These are phyloP conservation scores for Montipora cactus DNA, from an alignment of 64 coral and sea anemone genomes.

Conservation along the genomic window DNA sequence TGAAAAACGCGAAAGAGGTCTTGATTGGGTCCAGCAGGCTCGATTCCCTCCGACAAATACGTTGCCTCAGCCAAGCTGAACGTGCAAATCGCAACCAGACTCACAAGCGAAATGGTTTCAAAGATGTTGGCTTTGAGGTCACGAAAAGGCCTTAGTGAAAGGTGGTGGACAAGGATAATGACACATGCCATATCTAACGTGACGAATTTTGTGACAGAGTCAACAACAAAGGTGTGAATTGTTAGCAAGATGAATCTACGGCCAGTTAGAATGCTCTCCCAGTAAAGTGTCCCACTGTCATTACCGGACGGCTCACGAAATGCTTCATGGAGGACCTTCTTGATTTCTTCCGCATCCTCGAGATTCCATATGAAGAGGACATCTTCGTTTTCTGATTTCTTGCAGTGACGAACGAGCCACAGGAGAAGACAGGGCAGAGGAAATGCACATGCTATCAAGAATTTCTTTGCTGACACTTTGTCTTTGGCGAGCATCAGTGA, in stretches of 20 bases:
- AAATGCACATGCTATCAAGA: conserved; percentile 71
- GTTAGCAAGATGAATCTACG: conserved; percentile 71
- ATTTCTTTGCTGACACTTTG: conserved; percentile 60
- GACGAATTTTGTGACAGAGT: conserved; percentile 51
- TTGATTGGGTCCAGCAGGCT: conserved; percentile 46
- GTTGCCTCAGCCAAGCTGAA: conserved; percentile 43
- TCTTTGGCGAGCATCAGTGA: conserved; percentile 71
- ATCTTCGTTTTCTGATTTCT: neutral
- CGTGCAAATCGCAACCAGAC: conserved; percentile 61
- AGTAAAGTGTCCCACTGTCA: conserved; percentile 65
- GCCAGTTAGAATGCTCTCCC: conserved; percentile 90
- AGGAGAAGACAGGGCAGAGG: conserved; percentile 64
- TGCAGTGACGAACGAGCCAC: conserved; percentile 5
- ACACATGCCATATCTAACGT: conserved; percentile 50
- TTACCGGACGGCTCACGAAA: conserved; percentile 40
- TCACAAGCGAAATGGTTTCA: conserved; percentile 68
- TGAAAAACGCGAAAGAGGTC: conserved; percentile 13
- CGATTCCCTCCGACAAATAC: conserved; percentile 39
- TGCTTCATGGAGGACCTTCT: conserved; percentile 73
- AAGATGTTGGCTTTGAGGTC: conserved; percentile 52
- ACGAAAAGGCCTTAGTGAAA: conserved; percentile 64
- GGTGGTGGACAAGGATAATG: conserved; percentile 75
- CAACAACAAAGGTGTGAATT: conserved; percentile 64
- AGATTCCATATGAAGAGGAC: neutral
- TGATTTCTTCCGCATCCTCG: neutral